A percentile compares a stretch with the other conserved stretches of the same genome.
Conservation (phyloP, 92 coral and sea anemone species). For the Parazoanthus swiftii region DNA sequence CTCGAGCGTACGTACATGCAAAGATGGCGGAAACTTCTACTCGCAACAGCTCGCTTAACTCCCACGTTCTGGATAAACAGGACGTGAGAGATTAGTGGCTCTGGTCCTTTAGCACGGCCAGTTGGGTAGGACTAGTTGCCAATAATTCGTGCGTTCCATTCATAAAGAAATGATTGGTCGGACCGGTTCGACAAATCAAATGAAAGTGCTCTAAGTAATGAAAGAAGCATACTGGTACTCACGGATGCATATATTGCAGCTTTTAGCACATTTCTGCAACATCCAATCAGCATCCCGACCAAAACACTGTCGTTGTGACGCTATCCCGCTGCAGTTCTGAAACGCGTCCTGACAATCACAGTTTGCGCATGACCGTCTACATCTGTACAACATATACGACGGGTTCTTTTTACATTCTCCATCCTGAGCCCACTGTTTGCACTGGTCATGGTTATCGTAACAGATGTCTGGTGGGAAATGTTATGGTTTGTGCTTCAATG, state of each 20-base stretch:
- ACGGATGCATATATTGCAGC: constrained; percentile 29
- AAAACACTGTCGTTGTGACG: not conserved
- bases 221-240: not conserved
- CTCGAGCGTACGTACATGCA: too few species aligned
- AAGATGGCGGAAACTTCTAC: too few species aligned
- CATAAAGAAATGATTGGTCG: too few species aligned
- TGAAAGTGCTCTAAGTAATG: too few species aligned
- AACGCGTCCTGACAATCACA: constrained; percentile 26
- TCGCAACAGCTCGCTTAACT: too few species aligned
- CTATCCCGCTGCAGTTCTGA: constrained; percentile 24
- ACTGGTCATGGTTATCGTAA: constrained; percentile 24
- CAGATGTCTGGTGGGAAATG: constrained; percentile 17
- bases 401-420: constrained; percentile 49
- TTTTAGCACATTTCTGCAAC: constrained; percentile 27
- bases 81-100: too few species aligned
- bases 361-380: constrained; percentile 41
- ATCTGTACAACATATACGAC: constrained; percentile 40
- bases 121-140: too few species aligned
- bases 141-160: too few species aligned
- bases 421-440: constrained; percentile 32
- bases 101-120: too few species aligned
- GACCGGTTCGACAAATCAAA: too few species aligned
- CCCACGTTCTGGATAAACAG: too few species aligned
- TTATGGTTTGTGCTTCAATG: too few species aligned
- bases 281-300: constrained; percentile 23